Percentiles rank a stretch among this genome's conserved stretches.
These are phyloP conservation scores for Hapalemur alaotrensis DNA, from an alignment of 2,797 vertebrate genomes.

Conservation along the genomic window DNA sequence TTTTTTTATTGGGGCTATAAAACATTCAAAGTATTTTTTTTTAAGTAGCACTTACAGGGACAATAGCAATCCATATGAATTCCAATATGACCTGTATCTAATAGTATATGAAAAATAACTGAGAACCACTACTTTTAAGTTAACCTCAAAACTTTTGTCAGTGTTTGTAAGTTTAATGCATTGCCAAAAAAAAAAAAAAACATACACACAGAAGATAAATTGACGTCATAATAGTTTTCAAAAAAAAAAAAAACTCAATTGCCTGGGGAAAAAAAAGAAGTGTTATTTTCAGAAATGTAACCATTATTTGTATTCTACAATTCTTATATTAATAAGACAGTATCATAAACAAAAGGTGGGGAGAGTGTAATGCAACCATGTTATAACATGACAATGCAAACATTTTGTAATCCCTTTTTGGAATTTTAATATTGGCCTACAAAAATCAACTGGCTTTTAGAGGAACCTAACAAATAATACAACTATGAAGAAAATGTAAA, in stretches of 20 bases:
- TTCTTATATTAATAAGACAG: constrained; percentile 6
- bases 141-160: background rate
- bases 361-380: background rate
- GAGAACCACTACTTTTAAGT: background rate
- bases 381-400: constrained; percentile 35
- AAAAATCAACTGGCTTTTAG: constrained; percentile 49
- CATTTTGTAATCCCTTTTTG: constrained; percentile 48
- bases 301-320: background rate
- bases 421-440: constrained; percentile 58
- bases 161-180: background rate
- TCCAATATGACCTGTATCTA: background rate
- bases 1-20: background rate
- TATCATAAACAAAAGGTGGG: background rate
- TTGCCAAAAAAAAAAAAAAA: background rate
- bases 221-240: background rate
- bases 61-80: background rate
- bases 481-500: constrained; percentile 18
- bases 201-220: background rate
- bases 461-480: constrained; percentile 2
- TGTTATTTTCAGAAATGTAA: constrained; percentile 35
- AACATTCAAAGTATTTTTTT: background rate
- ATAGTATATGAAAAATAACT: background rate
- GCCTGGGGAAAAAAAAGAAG: background rate
- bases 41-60: background rate
- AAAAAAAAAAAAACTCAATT: background rate